These are phyloP conservation scores for Diarsia dahlii DNA, from an alignment of 2,888 invertebrate genomes.

Conservation along the genomic window DNA sequence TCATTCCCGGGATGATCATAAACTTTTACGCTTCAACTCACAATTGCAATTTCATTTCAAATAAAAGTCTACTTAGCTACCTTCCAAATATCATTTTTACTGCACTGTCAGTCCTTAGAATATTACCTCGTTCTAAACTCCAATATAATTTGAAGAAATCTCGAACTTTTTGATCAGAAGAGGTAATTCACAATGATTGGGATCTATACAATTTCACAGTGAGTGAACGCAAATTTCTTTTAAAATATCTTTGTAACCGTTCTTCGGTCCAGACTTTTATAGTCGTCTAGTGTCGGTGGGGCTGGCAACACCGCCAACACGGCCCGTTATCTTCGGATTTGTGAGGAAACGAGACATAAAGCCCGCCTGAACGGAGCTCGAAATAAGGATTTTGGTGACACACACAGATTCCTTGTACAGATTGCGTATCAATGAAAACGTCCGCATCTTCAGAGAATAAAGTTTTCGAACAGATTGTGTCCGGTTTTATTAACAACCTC, in stretches of 20 bases:
- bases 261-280: slow-evolving; percentile 73
- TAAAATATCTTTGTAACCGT: slow-evolving; percentile 71
- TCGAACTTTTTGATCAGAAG: slow-evolving; percentile 66
- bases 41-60: slow-evolving; percentile 35
- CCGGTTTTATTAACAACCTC: slow-evolving; percentile 47
- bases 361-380: slow-evolving; percentile 76
- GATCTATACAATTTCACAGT: slow-evolving; percentile 77
- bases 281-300: slow-evolving; percentile 67
- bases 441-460: slow-evolving; percentile 59
- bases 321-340: slow-evolving; percentile 81
- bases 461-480: slow-evolving; percentile 49
- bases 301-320: slow-evolving; percentile 72
- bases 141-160: slow-evolving; percentile 64
- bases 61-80: slow-evolving; percentile 17
- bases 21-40: slow-evolving; percentile 1
- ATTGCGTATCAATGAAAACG: slow-evolving; percentile 73
- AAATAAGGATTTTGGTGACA: slow-evolving; percentile 76
- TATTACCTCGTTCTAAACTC: slow-evolving; percentile 52
- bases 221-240: slow-evolving; percentile 74
- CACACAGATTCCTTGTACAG: slow-evolving; percentile 72
- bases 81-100: slow-evolving; percentile 34
- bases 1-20: not conserved
- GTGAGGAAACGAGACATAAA: slow-evolving; percentile 82
- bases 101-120: slow-evolving; percentile 28
- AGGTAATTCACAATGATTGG: slow-evolving; percentile 72